Conservation (phyloP, 2,113 vertebrate genomes). For the Callopanchax toddi region DNA sequence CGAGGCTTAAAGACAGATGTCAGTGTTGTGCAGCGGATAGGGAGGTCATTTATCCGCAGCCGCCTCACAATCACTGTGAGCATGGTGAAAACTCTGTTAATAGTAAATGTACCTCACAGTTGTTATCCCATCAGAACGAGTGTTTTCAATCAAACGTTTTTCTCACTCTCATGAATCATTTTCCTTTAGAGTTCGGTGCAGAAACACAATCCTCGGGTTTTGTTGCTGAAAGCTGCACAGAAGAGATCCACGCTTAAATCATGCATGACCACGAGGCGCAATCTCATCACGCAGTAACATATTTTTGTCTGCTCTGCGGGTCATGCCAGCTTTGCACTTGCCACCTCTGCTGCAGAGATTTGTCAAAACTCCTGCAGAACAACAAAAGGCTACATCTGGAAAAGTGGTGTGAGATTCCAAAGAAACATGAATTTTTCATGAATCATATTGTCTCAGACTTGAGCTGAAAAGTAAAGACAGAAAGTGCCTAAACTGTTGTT, state of each 20-base stretch:
- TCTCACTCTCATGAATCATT: background rate
- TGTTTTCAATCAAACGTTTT: background rate
- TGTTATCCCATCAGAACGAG: background rate
- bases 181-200: background rate
- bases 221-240: too few relatives aligned
- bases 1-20: background rate
- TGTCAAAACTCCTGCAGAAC: background rate
- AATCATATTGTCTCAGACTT: background rate
- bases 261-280: background rate
- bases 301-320: background rate
- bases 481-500: background rate
- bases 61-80: background rate
- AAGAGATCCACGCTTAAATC: background rate
- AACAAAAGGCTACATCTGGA: background rate
- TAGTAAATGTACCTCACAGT: background rate
- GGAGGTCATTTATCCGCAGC: background rate
- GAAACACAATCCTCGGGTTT: background rate
- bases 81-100: too few relatives aligned
- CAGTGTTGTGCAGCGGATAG: background rate
- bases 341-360: background rate
- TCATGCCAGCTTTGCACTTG: background rate
- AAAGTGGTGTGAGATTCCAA: background rate
- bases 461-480: background rate
- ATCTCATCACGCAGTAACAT: background rate
- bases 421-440: slow-evolving; percentile 6